Percentiles rank a stretch among this genome's conserved stretches.
Conservation (phyloP, 2,888 invertebrate species). For the Drosophila antonietae region DNA sequence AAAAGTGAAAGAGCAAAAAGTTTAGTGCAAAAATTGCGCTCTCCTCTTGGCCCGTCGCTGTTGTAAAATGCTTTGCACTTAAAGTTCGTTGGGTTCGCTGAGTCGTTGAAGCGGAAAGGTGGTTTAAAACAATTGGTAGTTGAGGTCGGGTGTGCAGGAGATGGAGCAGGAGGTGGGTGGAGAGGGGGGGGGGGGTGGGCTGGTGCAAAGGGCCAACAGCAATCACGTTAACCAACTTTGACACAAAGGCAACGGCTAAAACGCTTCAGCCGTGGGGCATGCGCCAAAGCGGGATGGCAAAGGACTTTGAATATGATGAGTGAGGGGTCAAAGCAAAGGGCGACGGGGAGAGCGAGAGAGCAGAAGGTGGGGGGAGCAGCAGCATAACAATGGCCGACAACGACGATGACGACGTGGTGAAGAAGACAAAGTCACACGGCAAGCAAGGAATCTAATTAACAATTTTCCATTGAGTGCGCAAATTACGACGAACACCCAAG, state of each 20-base stretch:
- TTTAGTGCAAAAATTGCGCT: slow-evolving; percentile 66
- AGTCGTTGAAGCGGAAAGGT: slow-evolving; percentile 69
- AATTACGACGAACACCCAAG: slow-evolving; percentile 80
- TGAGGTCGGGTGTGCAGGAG: not conserved
- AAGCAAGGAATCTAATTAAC: slow-evolving; percentile 85
- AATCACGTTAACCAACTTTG: slow-evolving; percentile 78
- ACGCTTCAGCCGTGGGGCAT: slow-evolving; percentile 44
- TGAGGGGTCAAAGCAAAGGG: not conserved
- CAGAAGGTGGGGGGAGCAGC: not conserved
- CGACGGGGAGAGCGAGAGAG: not conserved
- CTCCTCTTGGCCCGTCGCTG: slow-evolving; percentile 20
- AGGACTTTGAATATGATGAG: not conserved
- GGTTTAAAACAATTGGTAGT: slow-evolving; percentile 58
- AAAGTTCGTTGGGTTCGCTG: slow-evolving; percentile 65
- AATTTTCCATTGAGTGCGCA: slow-evolving; percentile 85
- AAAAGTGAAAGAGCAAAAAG: slow-evolving; percentile 76
- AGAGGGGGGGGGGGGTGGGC: slow-evolving; percentile 12
- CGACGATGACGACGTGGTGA: slow-evolving; percentile 34
- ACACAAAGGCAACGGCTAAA: slow-evolving; percentile 72
- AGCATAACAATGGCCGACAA: slow-evolving; percentile 62
- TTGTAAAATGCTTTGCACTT: slow-evolving; percentile 71
- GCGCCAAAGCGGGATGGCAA: slow-evolving; percentile 2
- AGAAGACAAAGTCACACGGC: slow-evolving; percentile 79
- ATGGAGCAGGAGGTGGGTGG: too few species aligned
- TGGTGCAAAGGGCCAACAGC: slow-evolving; percentile 42